Conservation (phyloP, 2,888 invertebrate genomes). For the Ennomos erosarius region DNA sequence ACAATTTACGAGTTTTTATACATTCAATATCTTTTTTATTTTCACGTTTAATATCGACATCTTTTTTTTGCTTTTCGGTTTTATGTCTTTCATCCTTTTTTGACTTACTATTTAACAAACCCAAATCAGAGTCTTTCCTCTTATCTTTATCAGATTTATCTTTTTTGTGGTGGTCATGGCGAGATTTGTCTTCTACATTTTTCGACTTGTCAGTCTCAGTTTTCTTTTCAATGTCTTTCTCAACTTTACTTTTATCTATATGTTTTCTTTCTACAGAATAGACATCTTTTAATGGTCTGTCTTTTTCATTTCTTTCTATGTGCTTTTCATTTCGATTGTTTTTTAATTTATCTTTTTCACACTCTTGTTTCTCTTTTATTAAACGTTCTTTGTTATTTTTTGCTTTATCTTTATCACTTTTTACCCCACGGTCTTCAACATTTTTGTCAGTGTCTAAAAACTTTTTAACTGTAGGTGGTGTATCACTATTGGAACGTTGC, state of each 20-base stretch:
- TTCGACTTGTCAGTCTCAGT: slow-evolving; percentile 59
- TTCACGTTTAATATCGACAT: slow-evolving; percentile 72
- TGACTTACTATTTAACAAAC: slow-evolving; percentile 49
- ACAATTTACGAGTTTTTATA: slow-evolving; percentile 70
- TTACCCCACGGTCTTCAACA: slow-evolving; percentile 64
- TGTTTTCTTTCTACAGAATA: slow-evolving; percentile 49
- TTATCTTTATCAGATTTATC: slow-evolving; percentile 73
- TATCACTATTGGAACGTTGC: slow-evolving; percentile 25
- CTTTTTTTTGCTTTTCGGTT: slow-evolving; percentile 73
- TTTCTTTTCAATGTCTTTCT: slow-evolving; percentile 64
- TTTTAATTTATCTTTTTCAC: slow-evolving; percentile 66
- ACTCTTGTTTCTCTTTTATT: slow-evolving; percentile 73
- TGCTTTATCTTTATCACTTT: slow-evolving; percentile 72
- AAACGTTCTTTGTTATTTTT: slow-evolving; percentile 65
- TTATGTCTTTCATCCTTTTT: slow-evolving; percentile 82
- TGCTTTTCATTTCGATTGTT: slow-evolving; percentile 56
- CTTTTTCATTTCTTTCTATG: slow-evolving; percentile 54
- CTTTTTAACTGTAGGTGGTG: slow-evolving; percentile 39
- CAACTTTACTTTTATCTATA: slow-evolving; percentile 57
- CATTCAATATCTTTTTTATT: slow-evolving; percentile 72
- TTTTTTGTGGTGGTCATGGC: slow-evolving; percentile 81
- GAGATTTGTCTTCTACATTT: slow-evolving; percentile 68
- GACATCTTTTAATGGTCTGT: slow-evolving; percentile 61
- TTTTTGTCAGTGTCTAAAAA: slow-evolving; percentile 67
- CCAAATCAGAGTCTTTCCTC: slow-evolving; percentile 66